Evolutionary conservation across 2,888 invertebrate species (phyloP).

Genomic region (Druceiella hillmani): DNA sequence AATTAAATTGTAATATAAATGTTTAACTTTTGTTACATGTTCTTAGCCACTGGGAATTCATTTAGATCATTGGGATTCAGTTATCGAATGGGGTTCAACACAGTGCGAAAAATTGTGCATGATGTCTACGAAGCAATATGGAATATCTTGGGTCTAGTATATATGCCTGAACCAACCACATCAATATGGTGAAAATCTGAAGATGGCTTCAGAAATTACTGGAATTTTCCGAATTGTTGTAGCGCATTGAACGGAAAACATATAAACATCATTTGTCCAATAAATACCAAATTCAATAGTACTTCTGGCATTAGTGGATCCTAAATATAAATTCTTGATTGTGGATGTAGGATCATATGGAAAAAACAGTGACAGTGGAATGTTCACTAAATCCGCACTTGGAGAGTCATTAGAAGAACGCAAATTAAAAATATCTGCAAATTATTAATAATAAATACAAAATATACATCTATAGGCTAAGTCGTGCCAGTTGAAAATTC

Average conservation of each 20-base stretch:
- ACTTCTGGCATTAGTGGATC: slow-evolving; percentile 20
- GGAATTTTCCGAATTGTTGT: slow-evolving; percentile 19
- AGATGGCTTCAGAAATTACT: slow-evolving; percentile 14
- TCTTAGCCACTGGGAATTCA: slow-evolving; percentile 10
- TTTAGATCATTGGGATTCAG: slow-evolving; percentile 10
- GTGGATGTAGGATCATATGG: slow-evolving; percentile 17
- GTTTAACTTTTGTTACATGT: slow-evolving; percentile 8
- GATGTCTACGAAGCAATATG: slow-evolving; percentile 14
- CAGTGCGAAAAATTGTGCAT: slow-evolving; percentile 12
- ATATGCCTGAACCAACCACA: slow-evolving; percentile 14
- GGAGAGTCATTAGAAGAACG: slow-evolving; percentile 7
- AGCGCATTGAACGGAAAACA: slow-evolving; percentile 20
- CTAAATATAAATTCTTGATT: slow-evolving; percentile 17
- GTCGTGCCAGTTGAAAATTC: too few species aligned
- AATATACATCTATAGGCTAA: slow-evolving; percentile 14
- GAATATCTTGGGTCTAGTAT: slow-evolving; percentile 12
- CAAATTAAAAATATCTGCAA: slow-evolving; percentile 7
- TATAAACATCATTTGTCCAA: slow-evolving; percentile 17
- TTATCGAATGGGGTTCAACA: slow-evolving; percentile 13
- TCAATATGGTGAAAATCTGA: slow-evolving; percentile 13
- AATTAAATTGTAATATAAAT: too few species aligned
- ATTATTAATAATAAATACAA: too few species aligned
- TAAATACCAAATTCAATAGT: slow-evolving; percentile 21
- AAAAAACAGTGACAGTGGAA: slow-evolving; percentile 18
- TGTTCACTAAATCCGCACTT: slow-evolving; percentile 9